Percentiles rank a stretch among this genome's conserved stretches.
Conservation (phyloP, 2,888 invertebrate genomes). For the Polylopha cassiicola region DNA sequence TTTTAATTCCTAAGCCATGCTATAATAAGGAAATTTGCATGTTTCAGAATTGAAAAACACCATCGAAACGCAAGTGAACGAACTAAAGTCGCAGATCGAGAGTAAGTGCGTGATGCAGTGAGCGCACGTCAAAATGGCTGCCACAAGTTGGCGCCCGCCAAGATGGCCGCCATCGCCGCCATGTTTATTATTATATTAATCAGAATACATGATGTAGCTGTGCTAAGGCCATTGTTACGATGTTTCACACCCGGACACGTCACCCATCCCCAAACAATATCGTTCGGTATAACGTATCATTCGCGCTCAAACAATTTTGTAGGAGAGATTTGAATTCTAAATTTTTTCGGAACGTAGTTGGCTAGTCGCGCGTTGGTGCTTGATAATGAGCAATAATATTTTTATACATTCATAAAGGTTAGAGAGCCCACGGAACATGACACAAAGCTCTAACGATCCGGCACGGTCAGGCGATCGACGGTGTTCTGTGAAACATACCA, state of each 20-base stretch:
- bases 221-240: conserved; percentile 62
- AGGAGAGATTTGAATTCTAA: conserved; percentile 65
- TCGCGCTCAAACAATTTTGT: conserved; percentile 63
- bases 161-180: conserved; percentile 26
- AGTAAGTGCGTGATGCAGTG: conserved; percentile 98
- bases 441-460: conserved; percentile 34
- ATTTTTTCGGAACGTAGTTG: conserved; percentile 67
- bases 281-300: conserved; percentile 51
- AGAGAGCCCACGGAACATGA: conserved; percentile 47
- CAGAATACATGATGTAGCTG: conserved; percentile 75
- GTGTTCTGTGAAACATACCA: conserved; percentile 37
- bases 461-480: conserved; percentile 48
- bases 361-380: conserved; percentile 76
- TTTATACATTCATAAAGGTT: conserved; percentile 73
- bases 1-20: too few species aligned
- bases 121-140: conserved; percentile 46
- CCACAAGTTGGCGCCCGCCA: conserved; percentile 25
- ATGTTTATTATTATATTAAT: conserved; percentile 36
- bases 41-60: conserved; percentile 97
- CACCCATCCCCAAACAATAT: conserved; percentile 39
- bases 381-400: conserved; percentile 76
- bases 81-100: conserved; percentile 97
- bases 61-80: conserved; percentile 97
- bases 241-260: conserved; percentile 42
- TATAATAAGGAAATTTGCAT: conserved; percentile 2